These are phyloP conservation scores for Siniperca obscura DNA, from an alignment of 2,797 vertebrate species.

Conservation along the genomic window DNA sequence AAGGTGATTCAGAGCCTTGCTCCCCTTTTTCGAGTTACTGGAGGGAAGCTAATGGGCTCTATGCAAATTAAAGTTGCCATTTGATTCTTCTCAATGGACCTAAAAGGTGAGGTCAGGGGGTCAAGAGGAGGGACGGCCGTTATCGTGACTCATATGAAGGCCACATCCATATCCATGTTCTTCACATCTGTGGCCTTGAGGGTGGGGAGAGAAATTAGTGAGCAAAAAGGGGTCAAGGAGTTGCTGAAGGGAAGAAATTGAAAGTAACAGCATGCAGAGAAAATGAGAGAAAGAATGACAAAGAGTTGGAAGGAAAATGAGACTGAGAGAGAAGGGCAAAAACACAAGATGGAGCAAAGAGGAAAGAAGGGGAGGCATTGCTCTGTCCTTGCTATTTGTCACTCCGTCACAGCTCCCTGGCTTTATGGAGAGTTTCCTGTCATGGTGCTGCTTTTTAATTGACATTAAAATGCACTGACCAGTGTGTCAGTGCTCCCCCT, in stretches of 20 bases:
- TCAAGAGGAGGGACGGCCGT: constrained; percentile 75
- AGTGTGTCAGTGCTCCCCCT: constrained; percentile 60
- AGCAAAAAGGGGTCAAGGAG: constrained; percentile 53
- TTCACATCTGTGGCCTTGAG: constrained; percentile 43
- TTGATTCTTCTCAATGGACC: constrained; percentile 63
- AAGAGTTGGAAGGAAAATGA: constrained; percentile 26
- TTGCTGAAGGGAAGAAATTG: constrained; percentile 18
- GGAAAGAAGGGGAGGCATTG: constrained; percentile 43
- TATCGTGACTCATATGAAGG: constrained; percentile 77
- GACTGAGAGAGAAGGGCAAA: constrained; percentile 23
- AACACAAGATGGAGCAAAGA: constrained; percentile 39
- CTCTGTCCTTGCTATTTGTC: constrained; percentile 63
- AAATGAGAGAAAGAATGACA: constrained; percentile 29
- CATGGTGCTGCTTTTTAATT: constrained; percentile 83
- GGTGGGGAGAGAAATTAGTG: constrained; percentile 48
- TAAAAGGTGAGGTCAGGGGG: constrained; percentile 73
- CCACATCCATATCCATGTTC: constrained; percentile 58
- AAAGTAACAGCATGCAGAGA: constrained; percentile 36
- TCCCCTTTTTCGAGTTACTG: constrained; percentile 60
- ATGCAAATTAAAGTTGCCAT: constrained; percentile 79
- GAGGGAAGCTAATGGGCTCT: constrained; percentile 70
- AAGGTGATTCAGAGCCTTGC: constrained; percentile 47
- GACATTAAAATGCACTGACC: constrained; percentile 82
- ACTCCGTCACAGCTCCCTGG: constrained; percentile 71
- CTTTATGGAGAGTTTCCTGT: constrained; percentile 81